Conservation (phyloP, 64 coral and sea anemone genomes). For the Trachythela sp. region DNA sequence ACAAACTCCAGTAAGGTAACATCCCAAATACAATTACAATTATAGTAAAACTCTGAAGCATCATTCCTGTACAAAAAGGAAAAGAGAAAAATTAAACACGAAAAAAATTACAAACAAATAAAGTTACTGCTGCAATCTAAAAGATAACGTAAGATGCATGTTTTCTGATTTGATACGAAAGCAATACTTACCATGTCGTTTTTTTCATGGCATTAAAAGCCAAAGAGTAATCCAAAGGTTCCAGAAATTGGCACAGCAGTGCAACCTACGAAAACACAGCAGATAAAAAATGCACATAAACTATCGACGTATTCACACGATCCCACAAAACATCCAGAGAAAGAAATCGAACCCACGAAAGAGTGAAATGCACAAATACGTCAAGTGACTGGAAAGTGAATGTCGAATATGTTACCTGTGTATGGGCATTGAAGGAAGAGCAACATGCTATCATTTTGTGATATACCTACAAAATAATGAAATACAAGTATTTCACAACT, state of each 20-base stretch:
- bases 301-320: too few relatives aligned
- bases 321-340: too few relatives aligned
- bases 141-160: too few relatives aligned
- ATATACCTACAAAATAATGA: constrained; percentile 73
- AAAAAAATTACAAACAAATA: too few relatives aligned
- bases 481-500: too few relatives aligned
- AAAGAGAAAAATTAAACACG: too few relatives aligned
- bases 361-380: too few relatives aligned
- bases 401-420: too few relatives aligned
- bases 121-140: too few relatives aligned
- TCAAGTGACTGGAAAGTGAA: too few relatives aligned
- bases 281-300: not conserved
- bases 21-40: constrained; percentile 80
- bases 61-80: constrained; percentile 52
- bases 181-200: constrained; percentile 26
- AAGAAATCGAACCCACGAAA: too few relatives aligned
- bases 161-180: too few relatives aligned
- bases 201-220: constrained; percentile 83
- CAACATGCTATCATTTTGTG: constrained; percentile 90
- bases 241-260: constrained; percentile 73
- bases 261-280: constrained; percentile 57
- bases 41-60: constrained; percentile 83
- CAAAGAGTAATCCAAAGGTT: constrained; percentile 68
- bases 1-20: constrained; percentile 83
- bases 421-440: constrained; percentile 80